Percentiles rank a stretch among this genome's conserved stretches.
phyloP scores from a whole-genome alignment of 2,797 vertebrate genomes.

The Lerista edwardsae region DNA sequence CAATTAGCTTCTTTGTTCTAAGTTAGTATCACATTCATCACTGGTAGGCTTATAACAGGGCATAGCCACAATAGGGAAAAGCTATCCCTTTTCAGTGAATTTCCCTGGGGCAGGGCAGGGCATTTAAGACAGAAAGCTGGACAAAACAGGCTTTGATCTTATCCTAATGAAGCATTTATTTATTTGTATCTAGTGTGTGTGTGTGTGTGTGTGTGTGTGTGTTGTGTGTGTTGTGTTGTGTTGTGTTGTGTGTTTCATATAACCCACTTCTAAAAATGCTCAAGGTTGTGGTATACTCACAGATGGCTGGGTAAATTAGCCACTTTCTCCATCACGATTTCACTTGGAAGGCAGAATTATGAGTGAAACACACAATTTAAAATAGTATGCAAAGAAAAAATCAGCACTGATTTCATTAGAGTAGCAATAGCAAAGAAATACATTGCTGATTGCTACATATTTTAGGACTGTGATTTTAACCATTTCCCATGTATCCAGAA shows the following conservation, averaged over 20 bases:
- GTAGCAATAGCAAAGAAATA: constrained; percentile 46
- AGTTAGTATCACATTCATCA: neutral
- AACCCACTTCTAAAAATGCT: too few species aligned
- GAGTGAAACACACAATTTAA: constrained; percentile 54
- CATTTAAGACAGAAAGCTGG: neutral
- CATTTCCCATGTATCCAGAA: constrained; percentile 35
- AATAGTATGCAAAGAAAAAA: constrained; percentile 27
- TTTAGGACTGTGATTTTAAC: constrained; percentile 53
- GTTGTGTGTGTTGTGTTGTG: too few species aligned
- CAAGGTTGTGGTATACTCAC: too few species aligned
- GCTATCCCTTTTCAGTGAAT: neutral
- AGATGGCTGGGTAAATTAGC: constrained; percentile 52
- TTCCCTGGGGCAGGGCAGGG: neutral
- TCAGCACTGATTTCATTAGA: constrained; percentile 4
- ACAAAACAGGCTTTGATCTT: neutral
- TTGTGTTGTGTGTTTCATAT: too few species aligned
- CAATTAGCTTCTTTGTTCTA: neutral
- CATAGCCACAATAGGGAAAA: neutral
- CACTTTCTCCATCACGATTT: constrained; percentile 50
- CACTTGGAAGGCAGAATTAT: constrained; percentile 60
- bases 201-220: too few species aligned
- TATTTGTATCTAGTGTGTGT: too few species aligned
- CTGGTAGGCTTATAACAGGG: neutral
- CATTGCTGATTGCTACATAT: constrained; percentile 41
- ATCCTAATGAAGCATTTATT: neutral